Conservation (phyloP, 2,113 vertebrate genomes). For the Platichthys flesus region DNA sequence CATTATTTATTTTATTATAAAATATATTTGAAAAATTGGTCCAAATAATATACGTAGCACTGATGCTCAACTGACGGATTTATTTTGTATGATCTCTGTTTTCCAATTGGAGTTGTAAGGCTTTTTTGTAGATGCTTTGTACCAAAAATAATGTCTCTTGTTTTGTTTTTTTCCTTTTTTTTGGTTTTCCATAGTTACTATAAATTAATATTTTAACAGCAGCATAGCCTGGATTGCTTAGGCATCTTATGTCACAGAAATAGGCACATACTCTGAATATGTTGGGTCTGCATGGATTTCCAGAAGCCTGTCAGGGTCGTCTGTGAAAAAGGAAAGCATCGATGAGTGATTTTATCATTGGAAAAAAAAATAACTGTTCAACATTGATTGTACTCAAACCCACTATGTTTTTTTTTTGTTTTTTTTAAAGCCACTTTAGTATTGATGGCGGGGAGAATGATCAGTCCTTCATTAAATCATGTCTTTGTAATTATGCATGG, state of each 20-base stretch:
- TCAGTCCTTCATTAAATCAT: conserved; percentile 72
- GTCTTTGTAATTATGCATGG: conserved; percentile 70
- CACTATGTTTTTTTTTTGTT: conserved; percentile 63
- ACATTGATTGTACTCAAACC: conserved; percentile 77
- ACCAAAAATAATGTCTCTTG: conserved; percentile 87
- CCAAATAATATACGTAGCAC: conserved; percentile 88
- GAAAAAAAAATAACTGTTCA: conserved; percentile 69
- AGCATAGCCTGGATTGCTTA: conserved; percentile 78
- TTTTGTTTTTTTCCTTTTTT: conserved; percentile 32
- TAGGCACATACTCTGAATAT: conserved; percentile 81
- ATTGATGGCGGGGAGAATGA: conserved; percentile 73
- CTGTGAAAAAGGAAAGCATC: conserved; percentile 66
- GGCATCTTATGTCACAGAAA: conserved; percentile 81
- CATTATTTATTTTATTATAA: conserved; percentile 96
- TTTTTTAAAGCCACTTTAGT: conserved; percentile 81
- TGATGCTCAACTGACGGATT: conserved; percentile 87
- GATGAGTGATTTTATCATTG: conserved; percentile 68
- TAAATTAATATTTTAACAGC: conserved; percentile 84
- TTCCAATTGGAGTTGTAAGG: conserved; percentile 89
- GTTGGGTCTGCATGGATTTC: conserved; percentile 75
- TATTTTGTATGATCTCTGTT: conserved; percentile 90
- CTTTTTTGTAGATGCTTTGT: conserved; percentile 94
- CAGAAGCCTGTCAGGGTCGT: conserved; percentile 74
- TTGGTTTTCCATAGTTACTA: conserved; percentile 78
- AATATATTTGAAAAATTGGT: conserved; percentile 90